Percentiles rank a stretch among this genome's conserved stretches.
These are phyloP conservation scores for Mobula hypostoma DNA, from an alignment of 2,113 vertebrate genomes.

Conservation along the genomic window DNA sequence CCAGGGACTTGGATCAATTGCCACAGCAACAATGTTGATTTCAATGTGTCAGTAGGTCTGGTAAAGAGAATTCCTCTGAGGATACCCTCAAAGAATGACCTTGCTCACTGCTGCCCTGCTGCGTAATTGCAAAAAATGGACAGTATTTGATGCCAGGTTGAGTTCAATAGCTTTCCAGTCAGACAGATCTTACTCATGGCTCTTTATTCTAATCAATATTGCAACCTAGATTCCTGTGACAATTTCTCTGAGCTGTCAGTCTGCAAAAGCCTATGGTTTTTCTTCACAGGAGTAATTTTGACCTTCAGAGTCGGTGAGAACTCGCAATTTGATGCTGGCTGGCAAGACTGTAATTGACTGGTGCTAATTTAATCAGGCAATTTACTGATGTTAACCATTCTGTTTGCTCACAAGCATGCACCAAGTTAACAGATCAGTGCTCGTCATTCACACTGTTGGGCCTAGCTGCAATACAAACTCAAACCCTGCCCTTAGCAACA, in stretches of 20 bases:
- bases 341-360: background rate
- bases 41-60: too few relatives aligned
- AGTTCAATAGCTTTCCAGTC: background rate
- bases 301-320: background rate
- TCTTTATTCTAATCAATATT: background rate
- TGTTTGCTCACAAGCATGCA: slow-evolving; percentile 23
- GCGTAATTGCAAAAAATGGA: background rate
- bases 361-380: slow-evolving; percentile 10
- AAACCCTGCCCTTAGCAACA: too few relatives aligned
- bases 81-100: too few relatives aligned
- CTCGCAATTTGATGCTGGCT: background rate
- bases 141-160: background rate
- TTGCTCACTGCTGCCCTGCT: too few relatives aligned
- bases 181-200: background rate
- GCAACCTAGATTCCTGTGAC: background rate
- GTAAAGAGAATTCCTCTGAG: too few relatives aligned
- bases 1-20: too few relatives aligned
- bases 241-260: background rate
- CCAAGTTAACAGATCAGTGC: background rate
- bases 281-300: background rate
- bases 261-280: background rate
- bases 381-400: background rate
- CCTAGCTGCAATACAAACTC: background rate
- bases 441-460: background rate
- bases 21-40: too few relatives aligned